Evolutionary conservation across 2,113 vertebrate genomes (phyloP).

Genomic region (Bubo bubo): DNA sequence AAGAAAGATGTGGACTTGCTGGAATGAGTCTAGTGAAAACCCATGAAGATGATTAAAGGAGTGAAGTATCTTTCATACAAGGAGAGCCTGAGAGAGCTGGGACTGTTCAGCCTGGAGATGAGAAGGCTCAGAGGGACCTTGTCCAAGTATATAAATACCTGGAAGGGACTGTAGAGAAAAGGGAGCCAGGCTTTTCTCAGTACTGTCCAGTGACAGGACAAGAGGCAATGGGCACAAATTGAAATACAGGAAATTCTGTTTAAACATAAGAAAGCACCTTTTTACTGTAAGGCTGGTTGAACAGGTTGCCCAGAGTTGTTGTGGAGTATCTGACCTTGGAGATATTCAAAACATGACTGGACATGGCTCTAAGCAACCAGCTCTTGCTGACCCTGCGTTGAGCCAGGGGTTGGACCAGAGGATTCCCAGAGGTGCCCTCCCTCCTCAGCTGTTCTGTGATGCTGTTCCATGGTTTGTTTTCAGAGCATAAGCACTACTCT

Average conservation of each 20-base stretch:
- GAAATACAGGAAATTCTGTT: background rate
- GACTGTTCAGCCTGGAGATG: rapidly evolving
- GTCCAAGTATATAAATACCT: background rate
- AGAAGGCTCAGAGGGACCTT: background rate
- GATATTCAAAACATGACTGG: background rate
- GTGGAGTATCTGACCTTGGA: background rate
- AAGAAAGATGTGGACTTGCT: background rate
- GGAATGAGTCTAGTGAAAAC: background rate
- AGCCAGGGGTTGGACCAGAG: background rate
- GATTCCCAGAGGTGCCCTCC: background rate
- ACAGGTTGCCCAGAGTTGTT: background rate
- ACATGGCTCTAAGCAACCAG: background rate
- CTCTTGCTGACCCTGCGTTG: background rate
- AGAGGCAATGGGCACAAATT: background rate
- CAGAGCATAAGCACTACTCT: background rate
- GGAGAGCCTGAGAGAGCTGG: background rate
- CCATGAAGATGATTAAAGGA: background rate
- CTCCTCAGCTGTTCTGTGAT: background rate
- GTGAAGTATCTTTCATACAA: background rate
- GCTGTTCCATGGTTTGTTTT: background rate
- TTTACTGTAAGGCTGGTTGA: background rate
- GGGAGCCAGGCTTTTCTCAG: background rate
- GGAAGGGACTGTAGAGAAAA: background rate
- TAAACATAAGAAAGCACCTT: background rate
- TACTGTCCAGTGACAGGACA: background rate